Evolutionary conservation across 1,140 invertebrate genomes (phyloP), one percentile per base, ranked within the genome.

Genomic region (Gonatopus flavifemur): DNA sequence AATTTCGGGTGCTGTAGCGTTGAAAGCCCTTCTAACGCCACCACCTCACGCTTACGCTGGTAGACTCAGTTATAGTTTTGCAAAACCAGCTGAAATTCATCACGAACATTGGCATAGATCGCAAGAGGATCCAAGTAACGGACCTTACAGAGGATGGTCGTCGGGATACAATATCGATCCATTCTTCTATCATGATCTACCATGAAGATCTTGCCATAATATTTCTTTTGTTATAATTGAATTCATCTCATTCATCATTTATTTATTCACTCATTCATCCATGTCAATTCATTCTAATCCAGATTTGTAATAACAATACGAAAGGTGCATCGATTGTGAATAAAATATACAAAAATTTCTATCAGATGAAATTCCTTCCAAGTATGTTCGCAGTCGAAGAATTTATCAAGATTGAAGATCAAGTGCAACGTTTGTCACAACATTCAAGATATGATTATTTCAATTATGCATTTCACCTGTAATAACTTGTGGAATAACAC

Each of bases 51-150:
- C 64, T 35, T 64, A 62, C 16, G 69, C 74, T 6, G 59, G 79
- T 7, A 72, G 79, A 35, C 66, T 82, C 0, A 77, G 69, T 22
- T 82, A 81, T 31, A 79, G 80, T 40, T 55, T 81, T 1, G 69
- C 79, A 10, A 80, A 77, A 21, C 74, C 75, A 0, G 65, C 70
- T 15, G 75, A 80, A 3, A 56, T 77, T 33, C 66, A 75, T 45
- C 69, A 78, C 18, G 74, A 79, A 2, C 78, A 81, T 25, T 82
- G 80, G 80, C 80, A 80, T 49, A 68, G 80, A 44, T 75, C 78
- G 3, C 72, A 75, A 39, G 69, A 78, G 20, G 74, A 77, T 41
- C n/a, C n/a, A n/a, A 32, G 67, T 5, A 62, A 70, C 24, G 63
- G 74, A 21, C 75, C 74, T 13, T 77, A 76, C 49, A 70, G 49